Evolutionary conservation across 2,113 vertebrate genomes (phyloP), one percentile per base, ranked within the genome.

Genomic region (Festucalex cinctus): DNA sequence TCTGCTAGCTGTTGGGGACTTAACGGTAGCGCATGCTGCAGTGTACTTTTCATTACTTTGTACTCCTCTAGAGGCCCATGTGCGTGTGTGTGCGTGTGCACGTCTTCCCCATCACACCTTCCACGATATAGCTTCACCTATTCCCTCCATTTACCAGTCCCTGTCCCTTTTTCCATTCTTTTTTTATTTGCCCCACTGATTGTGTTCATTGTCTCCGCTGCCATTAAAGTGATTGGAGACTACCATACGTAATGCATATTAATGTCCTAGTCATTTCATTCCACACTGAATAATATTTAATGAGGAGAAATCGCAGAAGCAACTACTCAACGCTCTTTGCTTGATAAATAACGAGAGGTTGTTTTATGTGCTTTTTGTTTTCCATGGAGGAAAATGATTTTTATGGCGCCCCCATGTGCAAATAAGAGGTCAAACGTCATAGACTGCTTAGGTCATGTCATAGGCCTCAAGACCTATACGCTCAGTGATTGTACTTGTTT

Each of bases 21-120:
- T 53, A 66, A 76, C 76, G 68, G 77, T 24, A 59, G 75, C 66
- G 63, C 35, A 24, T 68, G 73, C 74, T 72, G 74, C 74, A 78
- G 79, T 88, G 78, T 86, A 88, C 87, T 81, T 90, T 91, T 91
- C 89, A 90, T 91, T 88, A 89, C 78, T 88, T 72, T 69, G 69
- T 35, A 74, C 71, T 78, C 75, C 75, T 87, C 86, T 76, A 53
- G 76, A 78, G 88, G 85, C 76, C 63, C 54, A 39, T 72, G 72
- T 83, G 84, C 78, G 74, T 75, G 84, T 19, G 28, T 19, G 32
- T 59, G 19, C 9, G 13, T 26, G 24, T 13, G 22, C 14, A 24
- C 14, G 10, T 35, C 39, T 20, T 35, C 13, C 41, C 43, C 10
- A 9, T 63, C 59, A 53, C 49, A 10, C 39, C 69, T 20, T 37